Base-by-base conservation (phyloP, 2,113 vertebrate genomes). In the Chaetorhynchus papuensis region DNA sequence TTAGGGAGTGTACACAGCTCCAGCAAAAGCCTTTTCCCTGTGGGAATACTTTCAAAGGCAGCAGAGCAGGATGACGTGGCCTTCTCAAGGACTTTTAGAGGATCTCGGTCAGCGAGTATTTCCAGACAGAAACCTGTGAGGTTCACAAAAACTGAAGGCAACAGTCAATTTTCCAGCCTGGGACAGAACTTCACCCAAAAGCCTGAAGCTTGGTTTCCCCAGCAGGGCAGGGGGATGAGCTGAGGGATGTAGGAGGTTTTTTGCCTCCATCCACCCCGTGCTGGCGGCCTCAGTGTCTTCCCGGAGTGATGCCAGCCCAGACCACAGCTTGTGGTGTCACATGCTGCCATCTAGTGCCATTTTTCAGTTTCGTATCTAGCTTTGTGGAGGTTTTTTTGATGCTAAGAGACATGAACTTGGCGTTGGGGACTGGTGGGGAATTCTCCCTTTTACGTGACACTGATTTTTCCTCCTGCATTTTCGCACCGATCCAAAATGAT, bases 271-370 rank as follows among this genome's bases (percentile, higher is more conserved):
- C 54, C 57, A 6, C 59, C 41, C 39, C 0, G 3, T 6, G 11
- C 82, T 54, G 63, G 21, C 10, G 5, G 54, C 50, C 81, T 88
- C 33, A 24, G 60, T 37, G 61, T 6, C 57, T 61, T 35, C 60
- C 27, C 2, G 14, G 52, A 65, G 41, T 1, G 76, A 72, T 68
- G 86, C 50, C 75, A n/a, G 10, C 33, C 68, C 1, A 2, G 37
- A 31, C 30, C 4, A 4, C 54, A 41, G 50, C 33, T 97, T 98
- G 81, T 68, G 56, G 64, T 92, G 95, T 97, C 88, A 88, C 91
- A 84, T 98, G 95, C 98, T 98, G 98, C 98, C 98, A 98, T 87
- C 98, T 98, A 98, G 96, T 96, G 98, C 72, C 87, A 57, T 54
- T 28, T 63, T 28, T 6, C 42, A 50, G 47, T 15, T 71, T 50